Evolutionary conservation across 1,140 invertebrate species (phyloP), one percentile per base, ranked within the genome.

Genomic region (Papilio machaon): DNA sequence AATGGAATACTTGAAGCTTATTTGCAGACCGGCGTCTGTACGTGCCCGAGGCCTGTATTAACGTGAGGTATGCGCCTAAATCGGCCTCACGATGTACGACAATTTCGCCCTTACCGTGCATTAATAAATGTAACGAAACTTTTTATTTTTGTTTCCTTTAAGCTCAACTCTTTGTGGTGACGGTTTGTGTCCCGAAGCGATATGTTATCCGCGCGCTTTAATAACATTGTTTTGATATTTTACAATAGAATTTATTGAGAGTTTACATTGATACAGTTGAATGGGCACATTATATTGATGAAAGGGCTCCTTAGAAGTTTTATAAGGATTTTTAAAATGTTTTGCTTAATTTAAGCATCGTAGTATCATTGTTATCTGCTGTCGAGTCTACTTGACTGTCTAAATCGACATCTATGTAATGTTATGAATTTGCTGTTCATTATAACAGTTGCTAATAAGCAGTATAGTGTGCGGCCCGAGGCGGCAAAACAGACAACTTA

Each of bases 1-100:
- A 93, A 94, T 92, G 88, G 89, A 92, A 93, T 92, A 92, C 91
- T 93, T 92, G 87, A 91, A 86, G 85, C 85, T 92, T 94, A 92
- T 94, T 94, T 93, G 91, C 89, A 88, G 87, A 91, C 89, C 90
- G 84, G 86, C 88, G 82, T 90, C 88, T 90, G 84, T 85, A 89
- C 86, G 80, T 79, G 91, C 92, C 89, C 52, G 81, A 70, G 89
- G 91, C 86, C 58, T 54, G 89, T 91, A 91, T 92, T 93, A 94
- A 89, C 88, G 86, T 90, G 86, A 86, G 85, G 87, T 87, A 90
- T 87, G 87, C 84, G 86, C 82, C 85, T 87, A 90, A 89, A 90
- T 88, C 86, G 87, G 84, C 88, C 85, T 90, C 86, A 87, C 83
- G 86, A 85, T 83, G 83, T 86, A 86, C 86, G 89, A 85, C 84